Evolutionary conservation across 2,113 vertebrate genomes (phyloP), one percentile per base, ranked within the genome.

Genomic region (Brachyistius frenatus): DNA sequence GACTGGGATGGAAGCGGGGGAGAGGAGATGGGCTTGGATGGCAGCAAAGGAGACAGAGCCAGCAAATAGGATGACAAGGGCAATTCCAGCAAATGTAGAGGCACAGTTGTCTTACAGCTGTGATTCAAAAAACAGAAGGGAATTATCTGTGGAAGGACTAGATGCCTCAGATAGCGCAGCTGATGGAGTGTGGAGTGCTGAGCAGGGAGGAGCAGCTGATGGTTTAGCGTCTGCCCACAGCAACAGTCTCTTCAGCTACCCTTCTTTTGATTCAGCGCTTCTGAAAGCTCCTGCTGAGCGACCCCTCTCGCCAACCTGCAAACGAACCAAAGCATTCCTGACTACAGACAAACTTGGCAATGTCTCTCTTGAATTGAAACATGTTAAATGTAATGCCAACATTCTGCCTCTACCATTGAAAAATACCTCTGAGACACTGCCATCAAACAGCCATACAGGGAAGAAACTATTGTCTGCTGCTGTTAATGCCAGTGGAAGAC

Each of bases 231-330:
- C 86, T 0, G 65, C 86, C 61, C 73, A 67, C 14, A 76, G 66
- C 67, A 87, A 84, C 61, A 53, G 35, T 36, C 16, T 68, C 16
- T 57, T 15, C 15, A 49, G 46, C 49, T 52, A 15, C 37, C 30
- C 7, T 71, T 9, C 9, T 64, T 52, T 66, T 67, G 53, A 78
- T 11, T 76, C 55, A 37, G 44, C 62, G 4, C 36, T 57, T 77
- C 76, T 76, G 13, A 62, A 30, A 61, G 78, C 80, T 39, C 92
- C 92, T 37, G 90, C 90, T 64, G 94, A 96, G 80, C 94, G 93
- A 66, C 93, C 94, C 37, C 93, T 93, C 65, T 95, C 94, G 46
- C 91, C 92, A 52, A 87, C 88, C 52, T 86, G 76, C 7, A 88
- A 93, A 73, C 39, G 57, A 3, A 80, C 68, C 37, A 67, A 5